Conservation (phyloP, 2,113 vertebrate genomes). For the Pachyramphus minor region DNA sequence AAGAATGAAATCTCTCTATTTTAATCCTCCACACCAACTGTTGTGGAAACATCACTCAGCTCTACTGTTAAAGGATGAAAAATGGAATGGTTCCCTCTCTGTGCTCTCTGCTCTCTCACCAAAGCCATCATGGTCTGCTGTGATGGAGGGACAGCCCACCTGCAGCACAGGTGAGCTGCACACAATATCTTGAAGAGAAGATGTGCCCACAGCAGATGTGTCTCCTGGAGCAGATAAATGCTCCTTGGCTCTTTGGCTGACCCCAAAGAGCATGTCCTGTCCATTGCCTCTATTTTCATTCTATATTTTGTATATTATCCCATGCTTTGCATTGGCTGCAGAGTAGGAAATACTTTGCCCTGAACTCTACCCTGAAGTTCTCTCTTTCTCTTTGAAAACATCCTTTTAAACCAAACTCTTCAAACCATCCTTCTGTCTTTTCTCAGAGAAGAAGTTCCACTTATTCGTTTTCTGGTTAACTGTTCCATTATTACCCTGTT, state of each 20-base stretch:
- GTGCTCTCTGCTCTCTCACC: not conserved
- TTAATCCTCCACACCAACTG: not conserved
- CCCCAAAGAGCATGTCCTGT: rapidly evolving
- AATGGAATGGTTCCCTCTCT: not conserved
- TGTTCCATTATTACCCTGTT: not conserved
- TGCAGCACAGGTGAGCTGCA: not conserved
- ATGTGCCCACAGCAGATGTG: not conserved
- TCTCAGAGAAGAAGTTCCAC: not conserved
- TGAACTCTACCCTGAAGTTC: not conserved
- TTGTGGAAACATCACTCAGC: not conserved
- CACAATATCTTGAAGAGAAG: not conserved
- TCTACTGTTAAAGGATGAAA: not conserved
- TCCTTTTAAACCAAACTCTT: not conserved
- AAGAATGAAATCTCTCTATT: not conserved
- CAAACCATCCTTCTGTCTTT: not conserved
- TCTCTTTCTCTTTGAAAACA: not conserved
- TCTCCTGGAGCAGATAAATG: not conserved
- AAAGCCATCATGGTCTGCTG: not conserved
- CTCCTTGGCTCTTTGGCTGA: not conserved
- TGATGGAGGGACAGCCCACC: not conserved
- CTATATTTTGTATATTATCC: not conserved
- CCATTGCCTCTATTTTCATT: not conserved
- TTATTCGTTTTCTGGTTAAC: not conserved
- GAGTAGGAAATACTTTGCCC: not conserved
- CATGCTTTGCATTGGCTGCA: not conserved